Evolutionary conservation across 2,888 invertebrate species (phyloP), one percentile per base, ranked within the genome.

Genomic region (Napeogenes inachia): DNA sequence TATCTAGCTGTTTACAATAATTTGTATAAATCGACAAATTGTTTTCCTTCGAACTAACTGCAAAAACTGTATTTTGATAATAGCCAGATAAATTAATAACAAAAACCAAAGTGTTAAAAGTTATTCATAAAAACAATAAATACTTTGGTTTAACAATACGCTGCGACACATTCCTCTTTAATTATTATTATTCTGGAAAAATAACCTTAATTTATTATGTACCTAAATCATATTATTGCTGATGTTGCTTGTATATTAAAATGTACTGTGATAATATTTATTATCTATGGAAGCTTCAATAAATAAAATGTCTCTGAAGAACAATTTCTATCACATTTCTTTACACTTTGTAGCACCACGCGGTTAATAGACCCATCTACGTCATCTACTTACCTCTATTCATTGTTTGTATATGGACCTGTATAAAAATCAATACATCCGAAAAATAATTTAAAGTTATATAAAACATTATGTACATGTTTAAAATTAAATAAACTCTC

Each of bases 221-320:
- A 81, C 79, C 77, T 85, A 84, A 86, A 80, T 76, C 79, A 83
- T 83, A 75, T 88, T 85, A 86, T 87, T 87, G 86, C 85, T 86
- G 85, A 72, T 77, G 71, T 70, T 71, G 70, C 72, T 67, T 78
- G 77, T 81, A 79, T 76, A 80, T 77, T 71, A 78, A 77, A 79
- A 76, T 82, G 83, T 78, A 80, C 75, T 80, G 83, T 79, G 80
- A 79, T 81, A 82, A 82, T 81, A 80, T 81, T 76, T 78, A 82
- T 84, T 80, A 85, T 69, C 86, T 89, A 89, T 87, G 87, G 88
- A 84, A 87, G 87, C 81, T 82, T 89, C 79, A 83, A 85, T 90
- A 90, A 89, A 89, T 89, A 90, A 89, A 88, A 90, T 84, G 88
- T 87, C 84, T 89, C 87, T 89, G 87, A 80, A 89, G 86, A 86